Evolutionary conservation across 2,888 invertebrate species (phyloP), one percentile per base, ranked within the genome.

Genomic region (Ceraclea dissimilis): DNA sequence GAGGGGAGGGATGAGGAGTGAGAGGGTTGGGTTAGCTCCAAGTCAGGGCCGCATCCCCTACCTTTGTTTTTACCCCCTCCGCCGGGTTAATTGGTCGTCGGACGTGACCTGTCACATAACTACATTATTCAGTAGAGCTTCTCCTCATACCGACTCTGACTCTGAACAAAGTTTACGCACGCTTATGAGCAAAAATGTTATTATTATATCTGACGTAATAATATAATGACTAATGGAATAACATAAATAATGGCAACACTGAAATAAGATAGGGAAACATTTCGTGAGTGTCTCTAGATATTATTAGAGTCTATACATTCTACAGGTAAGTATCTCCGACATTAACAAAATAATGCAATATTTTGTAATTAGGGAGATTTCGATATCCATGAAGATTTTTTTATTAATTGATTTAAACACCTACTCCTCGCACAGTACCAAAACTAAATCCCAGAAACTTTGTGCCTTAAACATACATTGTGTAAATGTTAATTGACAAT

Each of bases 91-190:
- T 61, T 61, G 61, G 61, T 58, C 59, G 59, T 22, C 57, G 61
- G 61, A 61, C 61, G 61, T 61, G 61, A 46, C 52, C 59, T 57
- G 61, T 61, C 61, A 59, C 61, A 59, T 59, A 61, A 61, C 61
- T 61, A 57, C 61, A 61, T 59, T 59, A 59, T 61, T 59, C 61
- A 61, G 53, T 39, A 16, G 39, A 5, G 39, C 39, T 16, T 39
- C 39, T 16, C 39, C 13, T n/a, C 39, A 39, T 16, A 13, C 5
- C 39, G 13, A 4, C 39, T 16, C 13, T 39, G 31, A 16, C 39
- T 39, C 16, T 39, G 39, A 39, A 39, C 39, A 39, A 39, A 39
- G n/a, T 39, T 39, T 39, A 39, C 39, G n/a, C 39, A 16, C 39
- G n/a, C 16, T 16, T 13, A 13, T 39, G 39, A n/a, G 39, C 39